Conservation (phyloP, 2,113 vertebrate species). For the Petromus typicus region DNA sequence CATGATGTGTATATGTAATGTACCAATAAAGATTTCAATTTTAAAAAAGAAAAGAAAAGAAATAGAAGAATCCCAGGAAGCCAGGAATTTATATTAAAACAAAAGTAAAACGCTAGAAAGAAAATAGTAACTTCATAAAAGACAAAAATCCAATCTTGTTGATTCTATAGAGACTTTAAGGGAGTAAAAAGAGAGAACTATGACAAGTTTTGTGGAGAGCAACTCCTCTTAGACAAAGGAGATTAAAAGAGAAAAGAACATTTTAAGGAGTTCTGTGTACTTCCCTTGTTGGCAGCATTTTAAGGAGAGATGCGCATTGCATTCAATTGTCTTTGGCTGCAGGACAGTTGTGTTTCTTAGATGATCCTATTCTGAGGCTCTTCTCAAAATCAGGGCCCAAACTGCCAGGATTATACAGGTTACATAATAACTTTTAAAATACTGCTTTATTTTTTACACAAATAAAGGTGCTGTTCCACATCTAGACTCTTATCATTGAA, state of each 20-base stretch:
- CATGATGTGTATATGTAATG: too few relatives aligned
- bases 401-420: background rate
- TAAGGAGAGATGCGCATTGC: background rate
- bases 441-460: background rate
- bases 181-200: background rate
- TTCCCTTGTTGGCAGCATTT: background rate
- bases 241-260: background rate
- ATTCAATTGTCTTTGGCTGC: constrained; percentile 47
- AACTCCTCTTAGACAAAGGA: background rate
- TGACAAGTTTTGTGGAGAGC: background rate
- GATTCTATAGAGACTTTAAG: background rate
- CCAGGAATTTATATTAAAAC: background rate
- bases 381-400: constrained; percentile 37
- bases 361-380: background rate
- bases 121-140: background rate
- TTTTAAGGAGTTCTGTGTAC: background rate
- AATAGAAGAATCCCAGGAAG: background rate
- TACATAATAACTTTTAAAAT: background rate
- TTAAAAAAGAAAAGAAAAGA: too few relatives aligned
- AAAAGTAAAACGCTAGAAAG: background rate
- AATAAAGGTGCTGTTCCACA: background rate
- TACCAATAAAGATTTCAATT: too few relatives aligned
- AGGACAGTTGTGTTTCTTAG: constrained; percentile 18
- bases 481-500: background rate
- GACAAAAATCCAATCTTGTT: background rate